Base-by-base conservation (phyloP, 1,140 invertebrate species). In the Mercenaria mercenaria region DNA sequence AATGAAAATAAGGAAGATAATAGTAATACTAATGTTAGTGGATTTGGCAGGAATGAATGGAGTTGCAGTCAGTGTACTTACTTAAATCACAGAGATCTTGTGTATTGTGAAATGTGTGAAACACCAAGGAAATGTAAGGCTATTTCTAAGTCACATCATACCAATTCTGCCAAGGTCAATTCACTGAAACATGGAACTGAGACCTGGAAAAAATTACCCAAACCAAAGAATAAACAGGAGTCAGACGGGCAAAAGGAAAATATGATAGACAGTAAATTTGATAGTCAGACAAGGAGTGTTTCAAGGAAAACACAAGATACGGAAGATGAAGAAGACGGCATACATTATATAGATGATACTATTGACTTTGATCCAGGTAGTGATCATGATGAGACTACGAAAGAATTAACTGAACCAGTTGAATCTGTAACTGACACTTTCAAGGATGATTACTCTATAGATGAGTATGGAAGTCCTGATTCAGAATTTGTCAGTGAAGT, bases 61-160 rank as follows among this genome's bases (percentile, higher is more conserved):
- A 76, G 82, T 0, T 95, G 94, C 80, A 20, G 18, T 59, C 76
- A 74, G 10, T 95, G 94, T 85, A 95, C 95, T 3, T 95, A 93
- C 59, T 37, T 92, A 18, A 95, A 95, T 81, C 92, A 94, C 89
- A 26, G 20, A 64, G 91, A 90, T 26, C 69, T 94, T 13, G 90
- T 86, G 13, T 92, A 82, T 34, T 95, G 95, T 93, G 94, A 95
- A 92, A 92, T 95, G 29, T 95, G 95, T 92, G 91, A 93, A 29
- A 93, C 93, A 3, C 92, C 93, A 84, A 94, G 91, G 34, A 87
- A 87, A 83, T 64, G 29, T 43, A 90, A 79, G 39, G 8, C 80
- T 52, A 6, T 72, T 39, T 39, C 67, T 39, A 72, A 72, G 34
- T 29, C n/a, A 64, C 26, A 29, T 6, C 20, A 64, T 1, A 0